Evolutionary conservation across 1,140 invertebrate genomes (phyloP), one percentile per base, ranked within the genome.

Genomic region (Pantala flavescens): DNA sequence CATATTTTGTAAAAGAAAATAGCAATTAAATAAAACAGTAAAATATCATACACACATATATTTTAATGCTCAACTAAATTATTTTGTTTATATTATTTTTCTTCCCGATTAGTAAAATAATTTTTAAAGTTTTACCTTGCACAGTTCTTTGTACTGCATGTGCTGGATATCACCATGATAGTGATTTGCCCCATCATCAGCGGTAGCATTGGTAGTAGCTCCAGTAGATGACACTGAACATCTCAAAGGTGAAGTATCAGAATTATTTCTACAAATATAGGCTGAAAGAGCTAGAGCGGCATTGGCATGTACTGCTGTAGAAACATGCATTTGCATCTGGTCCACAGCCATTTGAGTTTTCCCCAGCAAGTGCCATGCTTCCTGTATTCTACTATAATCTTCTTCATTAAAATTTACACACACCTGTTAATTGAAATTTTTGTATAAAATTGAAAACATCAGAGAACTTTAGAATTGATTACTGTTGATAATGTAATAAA

Each of bases 281-380:
- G 49, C 49, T 16, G 49, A 72, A 2, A 72, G 23, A 2, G 71
- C 28, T 16, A 23, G 2, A 74, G 95, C 90, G 0, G 95, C 92
- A 14, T 90, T 91, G 78, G 94, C 95, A 78, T 98, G 96, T 73
- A 98, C 93, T 0, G 94, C 92, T 71, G 93, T 96, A 0, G 94
- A 93, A 82, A 96, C 97, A 82, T 98, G 95, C 89, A 99, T 97
- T 76, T 94, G 90, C 36, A 98, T 81, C 81, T 98, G 95, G 84
- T 99, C 96, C 87, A 98, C 93, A 0, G 95, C 93, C 7, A 90
- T 91, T 82, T 97, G 88, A 0, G 90, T 93, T 83, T 95, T 96
- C 9, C 93, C 93, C 0, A 97, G 81, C 7, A 95, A 82, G 23
- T 87, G 87, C 79, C 97, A 98, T 0, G 97, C 96, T 77, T 87